These are phyloP conservation scores for Rhopilema esculentum DNA, from an alignment of 30 jellyfish, hydroid and myxozoan species.

Conservation along the genomic window DNA sequence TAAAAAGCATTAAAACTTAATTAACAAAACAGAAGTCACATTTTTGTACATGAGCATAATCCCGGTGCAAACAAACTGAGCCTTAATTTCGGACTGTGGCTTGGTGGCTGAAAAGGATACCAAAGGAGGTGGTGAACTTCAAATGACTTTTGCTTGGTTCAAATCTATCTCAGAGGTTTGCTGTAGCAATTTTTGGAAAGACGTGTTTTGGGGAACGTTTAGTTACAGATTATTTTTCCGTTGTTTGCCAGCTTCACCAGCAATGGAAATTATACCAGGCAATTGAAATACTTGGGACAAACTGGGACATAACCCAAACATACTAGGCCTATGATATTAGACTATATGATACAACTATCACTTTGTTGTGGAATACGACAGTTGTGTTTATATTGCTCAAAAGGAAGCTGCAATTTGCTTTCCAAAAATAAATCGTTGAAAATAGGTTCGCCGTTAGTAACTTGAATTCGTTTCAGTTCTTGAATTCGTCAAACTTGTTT, in stretches of 20 bases:
- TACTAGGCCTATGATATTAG: no score
- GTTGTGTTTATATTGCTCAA: no score
- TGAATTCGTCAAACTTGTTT: no score
- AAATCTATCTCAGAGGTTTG: conserved; percentile 13
- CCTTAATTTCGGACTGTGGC: conserved; percentile 27
- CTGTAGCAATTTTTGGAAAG: not conserved
- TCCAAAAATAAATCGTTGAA: no score
- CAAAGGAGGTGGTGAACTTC: not conserved
- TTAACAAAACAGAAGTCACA: conserved; percentile 40
- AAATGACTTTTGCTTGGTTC: not conserved
- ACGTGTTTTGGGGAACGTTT: not conserved
- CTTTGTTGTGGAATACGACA: no score
- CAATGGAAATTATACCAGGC: no score
- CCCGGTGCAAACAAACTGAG: conserved; percentile 28
- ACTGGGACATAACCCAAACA: no score
- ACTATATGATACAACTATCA: no score
- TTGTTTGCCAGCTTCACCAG: not conserved
- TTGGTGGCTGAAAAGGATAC: conserved; percentile 19
- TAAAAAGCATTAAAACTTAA: conserved; percentile 50
- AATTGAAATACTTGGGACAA: no score
- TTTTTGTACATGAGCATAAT: conserved; percentile 21
- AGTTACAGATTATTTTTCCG: not conserved
- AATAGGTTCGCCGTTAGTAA: no score
- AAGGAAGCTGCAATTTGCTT: no score
- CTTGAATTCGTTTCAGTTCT: no score